Conservation (phyloP, 2,797 vertebrate species). For the Poecilia velifera region DNA sequence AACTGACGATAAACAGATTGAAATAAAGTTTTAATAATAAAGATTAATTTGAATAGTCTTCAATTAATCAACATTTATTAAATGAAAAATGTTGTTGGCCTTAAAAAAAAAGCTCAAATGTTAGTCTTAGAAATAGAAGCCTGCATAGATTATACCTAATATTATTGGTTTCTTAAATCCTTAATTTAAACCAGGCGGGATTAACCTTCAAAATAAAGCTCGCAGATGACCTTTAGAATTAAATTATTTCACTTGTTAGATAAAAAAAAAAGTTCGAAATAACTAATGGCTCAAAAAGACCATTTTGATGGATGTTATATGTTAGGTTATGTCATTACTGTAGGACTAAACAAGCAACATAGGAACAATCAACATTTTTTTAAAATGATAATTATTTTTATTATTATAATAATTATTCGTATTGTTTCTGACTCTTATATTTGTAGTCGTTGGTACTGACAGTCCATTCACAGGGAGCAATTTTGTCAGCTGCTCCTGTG, state of each 20-base stretch:
- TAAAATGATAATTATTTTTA: background rate
- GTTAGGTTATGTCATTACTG: background rate
- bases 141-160: too few species aligned
- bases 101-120: too few species aligned
- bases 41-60: background rate
- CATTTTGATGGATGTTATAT: background rate
- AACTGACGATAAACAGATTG: background rate
- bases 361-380: background rate
- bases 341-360: background rate
- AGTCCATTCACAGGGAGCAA: conserved; percentile 1
- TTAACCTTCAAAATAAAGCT: background rate
- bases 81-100: too few species aligned
- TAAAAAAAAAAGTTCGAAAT: background rate
- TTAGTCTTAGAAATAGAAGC: too few species aligned
- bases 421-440: background rate
- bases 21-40: too few species aligned
- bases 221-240: background rate
- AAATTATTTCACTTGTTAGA: background rate
- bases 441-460: background rate
- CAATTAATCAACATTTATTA: background rate
- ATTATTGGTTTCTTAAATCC: background rate
- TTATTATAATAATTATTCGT: background rate
- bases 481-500: conserved; percentile 48
- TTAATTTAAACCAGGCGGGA: background rate
- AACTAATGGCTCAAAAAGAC: background rate